A percentile compares a stretch with the other conserved stretches of the same genome.
Evolutionary conservation across 2,888 invertebrate species (phyloP).

Genomic region (Cenopis cana): DNA sequence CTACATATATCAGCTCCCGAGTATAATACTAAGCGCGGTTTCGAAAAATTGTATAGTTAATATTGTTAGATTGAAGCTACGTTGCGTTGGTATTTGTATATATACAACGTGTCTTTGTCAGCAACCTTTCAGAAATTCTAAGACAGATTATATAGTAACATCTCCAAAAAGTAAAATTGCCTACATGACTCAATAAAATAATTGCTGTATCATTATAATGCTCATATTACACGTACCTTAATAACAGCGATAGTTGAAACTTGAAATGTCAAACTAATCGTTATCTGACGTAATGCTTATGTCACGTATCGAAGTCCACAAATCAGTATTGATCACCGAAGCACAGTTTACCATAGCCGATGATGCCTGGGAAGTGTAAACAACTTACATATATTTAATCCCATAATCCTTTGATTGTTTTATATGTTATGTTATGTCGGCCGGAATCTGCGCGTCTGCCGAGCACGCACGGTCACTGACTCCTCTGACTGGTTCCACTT

Average conservation of each 20-base stretch:
- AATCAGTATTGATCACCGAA: not conserved
- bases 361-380: not conserved
- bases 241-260: constrained; percentile 17
- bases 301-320: constrained; percentile 6
- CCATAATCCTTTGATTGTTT: constrained; percentile 33
- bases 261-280: constrained; percentile 29
- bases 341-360: not conserved
- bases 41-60: constrained; percentile 1
- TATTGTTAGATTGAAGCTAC: not conserved
- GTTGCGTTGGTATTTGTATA: not conserved
- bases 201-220: constrained; percentile 11
- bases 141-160: not conserved
- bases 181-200: not conserved
- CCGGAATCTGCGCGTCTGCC: constrained; percentile 16
- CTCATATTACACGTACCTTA: constrained; percentile 21
- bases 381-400: constrained; percentile 1
- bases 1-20: not conserved
- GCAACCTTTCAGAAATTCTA: not conserved
- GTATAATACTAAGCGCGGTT: constrained; percentile 13
- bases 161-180: not conserved
- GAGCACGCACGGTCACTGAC: constrained; percentile 42
- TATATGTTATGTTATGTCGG: too few species aligned
- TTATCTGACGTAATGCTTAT: constrained; percentile 22
- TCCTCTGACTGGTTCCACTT: constrained; percentile 66
- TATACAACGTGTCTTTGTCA: not conserved